Evolutionary conservation across 2,888 invertebrate species (phyloP).

Genomic region (Chalcosyrphus nemorum): DNA sequence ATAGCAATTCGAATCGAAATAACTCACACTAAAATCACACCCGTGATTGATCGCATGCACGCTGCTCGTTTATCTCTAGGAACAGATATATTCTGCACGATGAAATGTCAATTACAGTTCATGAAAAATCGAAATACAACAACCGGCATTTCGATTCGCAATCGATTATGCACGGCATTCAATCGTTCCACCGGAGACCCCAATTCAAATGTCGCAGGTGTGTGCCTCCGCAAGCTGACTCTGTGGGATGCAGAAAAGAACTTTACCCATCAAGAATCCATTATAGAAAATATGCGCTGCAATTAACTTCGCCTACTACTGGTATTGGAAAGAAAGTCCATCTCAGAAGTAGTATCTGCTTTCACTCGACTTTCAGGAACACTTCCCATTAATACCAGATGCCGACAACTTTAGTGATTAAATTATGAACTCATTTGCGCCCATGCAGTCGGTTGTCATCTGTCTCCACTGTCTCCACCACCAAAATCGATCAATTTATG

Average conservation of each 20-base stretch:
- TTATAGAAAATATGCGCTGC: conserved; percentile 5
- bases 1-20: too few species aligned
- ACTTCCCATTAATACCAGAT: conserved; percentile 47
- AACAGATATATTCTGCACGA: background rate
- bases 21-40: too few species aligned
- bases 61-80: background rate
- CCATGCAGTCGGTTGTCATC: conserved; percentile 67
- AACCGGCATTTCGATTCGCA: background rate
- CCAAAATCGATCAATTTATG: conserved; percentile 63
- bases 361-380: conserved; percentile 12
- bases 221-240: background rate
- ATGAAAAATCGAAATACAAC: background rate
- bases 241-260: background rate
- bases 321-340: conserved; percentile 32
- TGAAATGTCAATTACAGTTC: background rate
- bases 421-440: conserved; percentile 71
- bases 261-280: background rate
- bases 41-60: background rate
- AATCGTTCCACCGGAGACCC: background rate
- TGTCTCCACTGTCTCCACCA: conserved; percentile 63
- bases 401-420: conserved; percentile 47
- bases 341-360: background rate
- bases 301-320: conserved; percentile 32
- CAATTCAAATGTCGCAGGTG: background rate
- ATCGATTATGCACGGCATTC: background rate